phyloP scores from a whole-genome alignment of 2,888 invertebrate species.

The Pegoplata infirma region DNA sequence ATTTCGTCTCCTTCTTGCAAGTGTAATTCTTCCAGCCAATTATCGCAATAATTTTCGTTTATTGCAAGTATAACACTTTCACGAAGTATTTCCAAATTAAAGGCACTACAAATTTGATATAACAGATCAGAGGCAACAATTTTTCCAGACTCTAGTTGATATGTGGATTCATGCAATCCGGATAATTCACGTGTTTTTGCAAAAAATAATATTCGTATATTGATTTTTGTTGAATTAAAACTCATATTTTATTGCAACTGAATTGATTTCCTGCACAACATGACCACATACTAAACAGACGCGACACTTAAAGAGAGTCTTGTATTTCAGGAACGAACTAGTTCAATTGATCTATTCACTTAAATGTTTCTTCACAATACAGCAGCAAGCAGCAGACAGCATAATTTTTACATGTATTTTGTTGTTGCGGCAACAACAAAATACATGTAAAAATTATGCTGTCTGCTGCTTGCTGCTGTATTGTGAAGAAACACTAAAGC shows the following conservation, averaged over 20 bases:
- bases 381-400: too few relatives aligned
- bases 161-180: conserved; percentile 81
- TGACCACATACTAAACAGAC: too few relatives aligned
- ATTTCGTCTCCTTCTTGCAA: conserved; percentile 87
- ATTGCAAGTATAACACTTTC: conserved; percentile 87
- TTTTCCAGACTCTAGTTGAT: conserved; percentile 78
- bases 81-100: conserved; percentile 83
- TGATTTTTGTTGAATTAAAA: conserved; percentile 50
- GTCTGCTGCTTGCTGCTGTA: too few relatives aligned
- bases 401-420: too few relatives aligned
- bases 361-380: too few relatives aligned
- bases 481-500: too few relatives aligned
- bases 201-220: conserved; percentile 89
- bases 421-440: too few relatives aligned
- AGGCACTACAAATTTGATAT: conserved; percentile 81
- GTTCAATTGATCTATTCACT: too few relatives aligned
- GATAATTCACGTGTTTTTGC: conserved; percentile 92
- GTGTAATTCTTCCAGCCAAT: conserved; percentile 79
- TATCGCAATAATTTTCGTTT: conserved; percentile 88
- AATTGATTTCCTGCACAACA: too few relatives aligned
- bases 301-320: too few relatives aligned
- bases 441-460: too few relatives aligned
- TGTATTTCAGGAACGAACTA: too few relatives aligned
- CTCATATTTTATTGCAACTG: conserved; percentile 13
- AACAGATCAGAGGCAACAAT: conserved; percentile 81